Evolutionary conservation across 1,140 invertebrate species (phyloP).

Genomic region (Oreohelix idahoensis): DNA sequence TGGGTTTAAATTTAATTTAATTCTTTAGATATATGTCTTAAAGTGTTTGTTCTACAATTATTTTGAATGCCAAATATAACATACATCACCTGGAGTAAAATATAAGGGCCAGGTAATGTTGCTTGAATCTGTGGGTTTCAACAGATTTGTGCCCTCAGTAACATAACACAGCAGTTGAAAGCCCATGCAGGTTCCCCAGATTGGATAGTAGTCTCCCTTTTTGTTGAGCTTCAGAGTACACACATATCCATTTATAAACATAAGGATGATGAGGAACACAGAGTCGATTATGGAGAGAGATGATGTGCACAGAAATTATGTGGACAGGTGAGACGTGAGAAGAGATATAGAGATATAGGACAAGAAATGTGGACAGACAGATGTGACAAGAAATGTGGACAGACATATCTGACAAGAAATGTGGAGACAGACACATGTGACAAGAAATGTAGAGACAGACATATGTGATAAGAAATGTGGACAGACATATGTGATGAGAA

Average conservation of each 20-base stretch:
- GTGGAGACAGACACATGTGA: too few relatives aligned
- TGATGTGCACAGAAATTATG: not conserved
- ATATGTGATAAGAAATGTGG: not conserved
- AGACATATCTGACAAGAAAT: not conserved
- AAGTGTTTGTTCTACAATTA: too few relatives aligned
- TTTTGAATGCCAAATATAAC: too few relatives aligned
- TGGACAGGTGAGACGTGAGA: not conserved
- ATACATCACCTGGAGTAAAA: slow-evolving; percentile 73
- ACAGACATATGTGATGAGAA: not conserved
- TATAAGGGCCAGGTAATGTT: slow-evolving; percentile 80
- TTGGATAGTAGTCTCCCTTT: slow-evolving; percentile 83
- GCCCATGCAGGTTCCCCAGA: slow-evolving; percentile 91
- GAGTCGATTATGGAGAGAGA: not conserved
- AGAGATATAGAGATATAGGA: not conserved
- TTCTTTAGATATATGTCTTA: too few relatives aligned
- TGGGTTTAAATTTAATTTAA: too few relatives aligned
- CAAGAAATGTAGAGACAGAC: too few relatives aligned
- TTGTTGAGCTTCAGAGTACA: slow-evolving; percentile 77
- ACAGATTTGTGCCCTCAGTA: slow-evolving; percentile 76
- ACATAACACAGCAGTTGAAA: slow-evolving; percentile 86
- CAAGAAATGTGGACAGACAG: not conserved
- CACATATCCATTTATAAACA: too few relatives aligned
- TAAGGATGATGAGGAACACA: too few relatives aligned
- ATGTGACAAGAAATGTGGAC: not conserved
- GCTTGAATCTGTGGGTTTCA: slow-evolving; percentile 77